phyloP scores from a whole-genome alignment of 1,140 invertebrate genomes.

The Zaprionus davidi region DNA sequence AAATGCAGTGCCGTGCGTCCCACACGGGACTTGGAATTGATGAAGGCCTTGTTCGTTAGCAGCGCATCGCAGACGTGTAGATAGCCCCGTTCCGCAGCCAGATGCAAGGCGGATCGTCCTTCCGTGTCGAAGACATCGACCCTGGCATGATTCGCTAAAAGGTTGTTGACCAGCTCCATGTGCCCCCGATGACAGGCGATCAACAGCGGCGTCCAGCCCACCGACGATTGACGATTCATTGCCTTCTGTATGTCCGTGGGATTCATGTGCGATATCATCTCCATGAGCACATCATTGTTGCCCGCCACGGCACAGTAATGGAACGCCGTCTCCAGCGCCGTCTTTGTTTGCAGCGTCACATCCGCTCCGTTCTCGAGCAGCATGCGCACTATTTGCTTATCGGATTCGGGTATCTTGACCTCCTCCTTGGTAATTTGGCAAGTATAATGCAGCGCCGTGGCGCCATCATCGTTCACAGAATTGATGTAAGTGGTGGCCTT shows the following conservation, averaged over 20 bases:
- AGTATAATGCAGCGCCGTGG: constrained; percentile 96
- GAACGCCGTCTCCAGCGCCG: constrained; percentile 96
- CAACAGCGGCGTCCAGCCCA: constrained; percentile 97
- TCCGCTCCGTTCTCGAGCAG: constrained; percentile 96
- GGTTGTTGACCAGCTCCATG: constrained; percentile 93
- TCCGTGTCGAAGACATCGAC: constrained; percentile 99
- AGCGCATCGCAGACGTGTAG: constrained; percentile 96
- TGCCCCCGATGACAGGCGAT: constrained; percentile 94
- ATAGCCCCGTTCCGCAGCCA: constrained; percentile 97
- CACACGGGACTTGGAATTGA: constrained; percentile 96
- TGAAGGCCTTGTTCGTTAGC: constrained; percentile 98
- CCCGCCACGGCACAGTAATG: constrained; percentile 97
- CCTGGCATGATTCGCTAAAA: constrained; percentile 95
- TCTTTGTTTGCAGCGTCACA: constrained; percentile 92
- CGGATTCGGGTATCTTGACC: constrained; percentile 90
- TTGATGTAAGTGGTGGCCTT: constrained; percentile 91
- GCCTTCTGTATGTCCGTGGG: constrained; percentile 95
- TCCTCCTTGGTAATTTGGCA: constrained; percentile 92
- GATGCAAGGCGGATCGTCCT: constrained; percentile 96
- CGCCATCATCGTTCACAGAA: constrained; percentile 94
- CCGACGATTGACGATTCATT: constrained; percentile 95
- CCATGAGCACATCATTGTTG: constrained; percentile 96
- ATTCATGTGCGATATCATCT: constrained; percentile 96
- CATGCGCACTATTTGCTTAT: constrained; percentile 94
- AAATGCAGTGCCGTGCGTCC: constrained; percentile 93